Percentiles rank a stretch among this genome's conserved stretches.
Evolutionary conservation across 2,113 vertebrate genomes (phyloP).

Genomic region (Ia io): DNA sequence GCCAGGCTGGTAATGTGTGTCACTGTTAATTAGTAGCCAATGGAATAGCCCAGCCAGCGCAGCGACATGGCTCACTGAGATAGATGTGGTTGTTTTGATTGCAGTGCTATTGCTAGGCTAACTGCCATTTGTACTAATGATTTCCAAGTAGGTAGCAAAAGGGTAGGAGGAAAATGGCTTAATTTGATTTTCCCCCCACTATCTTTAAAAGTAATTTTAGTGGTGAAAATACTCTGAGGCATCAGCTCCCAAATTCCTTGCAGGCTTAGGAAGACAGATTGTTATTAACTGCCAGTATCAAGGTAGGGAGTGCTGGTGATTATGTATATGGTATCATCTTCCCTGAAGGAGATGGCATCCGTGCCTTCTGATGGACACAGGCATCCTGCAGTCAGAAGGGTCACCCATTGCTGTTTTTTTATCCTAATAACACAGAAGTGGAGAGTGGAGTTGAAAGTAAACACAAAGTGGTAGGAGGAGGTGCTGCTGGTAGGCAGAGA

Average conservation of each 20-base stretch:
- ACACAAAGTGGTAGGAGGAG: neutral
- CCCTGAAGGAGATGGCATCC: neutral
- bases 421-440: neutral
- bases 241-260: constrained; percentile 12
- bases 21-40: constrained; percentile 73
- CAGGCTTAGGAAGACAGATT: constrained; percentile 63
- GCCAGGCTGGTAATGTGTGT: constrained; percentile 66
- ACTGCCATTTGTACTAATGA: constrained; percentile 74
- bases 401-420: neutral
- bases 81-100: constrained; percentile 79
- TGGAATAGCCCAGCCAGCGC: constrained; percentile 69
- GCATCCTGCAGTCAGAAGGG: neutral
- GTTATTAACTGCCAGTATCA: constrained; percentile 32
- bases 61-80: constrained; percentile 75
- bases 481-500: neutral
- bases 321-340: neutral
- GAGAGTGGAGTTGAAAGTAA: constrained; percentile 9
- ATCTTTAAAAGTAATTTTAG: constrained; percentile 55
- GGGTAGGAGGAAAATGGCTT: constrained; percentile 66
- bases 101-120: constrained; percentile 67
- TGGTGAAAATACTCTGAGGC: constrained; percentile 48
- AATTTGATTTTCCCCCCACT: constrained; percentile 17
- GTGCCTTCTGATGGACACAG: constrained; percentile 2
- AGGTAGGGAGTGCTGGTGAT: neutral
- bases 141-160: constrained; percentile 66